Evolutionary conservation across 1,140 invertebrate genomes (phyloP), one percentile per base, ranked within the genome.

Genomic region (Colletes gigas): DNA sequence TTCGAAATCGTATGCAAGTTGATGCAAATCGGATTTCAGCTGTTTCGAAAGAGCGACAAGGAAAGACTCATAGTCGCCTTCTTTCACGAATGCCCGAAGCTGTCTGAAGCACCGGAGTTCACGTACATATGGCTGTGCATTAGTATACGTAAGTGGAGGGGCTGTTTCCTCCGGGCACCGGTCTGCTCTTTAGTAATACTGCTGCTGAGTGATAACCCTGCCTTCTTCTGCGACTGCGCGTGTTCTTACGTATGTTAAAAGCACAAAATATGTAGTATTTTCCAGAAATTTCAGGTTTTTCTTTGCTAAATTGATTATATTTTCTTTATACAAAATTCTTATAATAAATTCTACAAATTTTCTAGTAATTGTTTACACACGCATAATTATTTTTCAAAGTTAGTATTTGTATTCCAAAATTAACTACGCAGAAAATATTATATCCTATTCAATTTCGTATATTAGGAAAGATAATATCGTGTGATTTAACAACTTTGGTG

Each of bases 211-310:
- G 44, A 47, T 47, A 47, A 77, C 54, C 30, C 52, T 66, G 44
- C 39, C 52, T 55, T 6, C 54, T 60, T 65, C 54, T 82, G 67
- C 75, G 74, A 19, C 68, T 82, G 74, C 80, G 74, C 75, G 10
- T 66, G 57, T 41, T 41, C 14, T 59, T 21, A 41, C 41, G 0
- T 44, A 14, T 14, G 17, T 54, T 65, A 30, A 47, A 52, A 14
- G 5, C 17, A 44, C 50, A 17, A 47, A 73, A 8, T 19, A 12
- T 60, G 19, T 19, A 41, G n/a, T 7, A 67, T 68, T 66, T 68
- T 75, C 72, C 44, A 54, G 72, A 80, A 80, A 60, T 60, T 50
- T 60, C 17, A 69, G 14, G 0, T 21, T 52, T 19, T 47, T 41
- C 12, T 52, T 50, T 19, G 19, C 39, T 7, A 68, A 68, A 30